Conservation (phyloP, 2,113 vertebrate genomes). For the Dasyornis broadbenti region DNA sequence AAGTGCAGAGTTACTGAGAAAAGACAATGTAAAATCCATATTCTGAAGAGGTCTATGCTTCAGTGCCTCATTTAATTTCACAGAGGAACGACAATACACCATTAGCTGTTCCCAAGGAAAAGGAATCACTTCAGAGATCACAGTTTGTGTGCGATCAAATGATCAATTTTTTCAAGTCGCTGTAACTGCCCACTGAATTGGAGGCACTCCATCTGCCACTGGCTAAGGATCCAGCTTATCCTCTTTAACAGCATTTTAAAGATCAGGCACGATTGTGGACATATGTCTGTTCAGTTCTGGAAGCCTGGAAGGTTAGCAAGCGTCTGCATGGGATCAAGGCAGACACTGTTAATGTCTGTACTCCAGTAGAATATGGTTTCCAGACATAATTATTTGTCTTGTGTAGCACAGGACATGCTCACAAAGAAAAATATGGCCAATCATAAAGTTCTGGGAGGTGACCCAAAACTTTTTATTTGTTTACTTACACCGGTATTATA, state of each 20-base stretch:
- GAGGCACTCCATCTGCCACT: neutral
- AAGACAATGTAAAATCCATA: neutral
- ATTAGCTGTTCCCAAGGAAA: neutral
- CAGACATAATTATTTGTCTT: neutral
- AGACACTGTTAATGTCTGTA: neutral
- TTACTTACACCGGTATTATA: neutral
- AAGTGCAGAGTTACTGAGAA: neutral
- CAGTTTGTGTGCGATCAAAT: neutral
- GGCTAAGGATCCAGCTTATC: neutral
- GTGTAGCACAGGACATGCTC: neutral
- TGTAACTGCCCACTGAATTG: neutral
- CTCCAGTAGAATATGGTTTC: neutral
- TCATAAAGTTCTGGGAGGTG: neutral
- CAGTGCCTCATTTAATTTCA: neutral
- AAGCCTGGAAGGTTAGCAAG: neutral
- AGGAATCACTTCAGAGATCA: neutral
- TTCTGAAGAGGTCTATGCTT: neutral
- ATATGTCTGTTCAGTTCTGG: neutral
- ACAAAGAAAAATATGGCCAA: neutral
- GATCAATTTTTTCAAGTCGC: neutral
- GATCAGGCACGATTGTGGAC: neutral
- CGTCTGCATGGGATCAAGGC: neutral
- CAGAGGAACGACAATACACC: neutral
- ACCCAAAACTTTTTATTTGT: rapidly evolving
- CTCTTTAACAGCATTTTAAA: neutral